Evolutionary conservation across 2,797 vertebrate species (phyloP).

Genomic region (Microctenopoma stevenorrisi): DNA sequence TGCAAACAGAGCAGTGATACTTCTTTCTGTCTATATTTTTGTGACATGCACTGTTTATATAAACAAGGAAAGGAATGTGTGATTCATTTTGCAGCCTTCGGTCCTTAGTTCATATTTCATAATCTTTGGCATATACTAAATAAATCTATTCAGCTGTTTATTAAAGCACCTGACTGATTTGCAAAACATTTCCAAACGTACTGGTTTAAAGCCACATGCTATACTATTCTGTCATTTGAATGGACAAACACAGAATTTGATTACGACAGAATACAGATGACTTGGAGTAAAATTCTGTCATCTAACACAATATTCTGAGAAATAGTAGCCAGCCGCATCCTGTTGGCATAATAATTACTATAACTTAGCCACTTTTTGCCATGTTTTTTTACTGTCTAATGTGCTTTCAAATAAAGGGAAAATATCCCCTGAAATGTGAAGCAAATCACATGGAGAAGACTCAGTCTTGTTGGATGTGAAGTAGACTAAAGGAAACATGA

Average conservation of each 20-base stretch:
- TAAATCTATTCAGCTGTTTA: constrained; percentile 86
- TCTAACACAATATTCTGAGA: constrained; percentile 2
- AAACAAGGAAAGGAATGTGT: constrained; percentile 77
- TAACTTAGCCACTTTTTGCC: background rate
- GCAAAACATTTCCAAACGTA: constrained; percentile 38
- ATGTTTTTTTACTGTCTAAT: constrained; percentile 5
- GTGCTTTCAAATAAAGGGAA: constrained; percentile 16
- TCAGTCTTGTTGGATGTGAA: background rate
- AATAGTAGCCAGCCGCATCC: background rate
- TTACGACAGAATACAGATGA: background rate
- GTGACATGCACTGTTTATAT: constrained; percentile 84
- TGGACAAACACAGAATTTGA: background rate
- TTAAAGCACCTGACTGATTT: constrained; percentile 82
- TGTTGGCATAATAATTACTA: background rate
- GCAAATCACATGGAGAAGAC: background rate
- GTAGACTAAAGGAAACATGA: too few relatives aligned
- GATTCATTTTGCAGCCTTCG: constrained; percentile 79
- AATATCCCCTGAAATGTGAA: background rate
- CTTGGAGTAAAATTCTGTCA: background rate
- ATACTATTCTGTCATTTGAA: background rate
- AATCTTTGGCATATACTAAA: constrained; percentile 79
- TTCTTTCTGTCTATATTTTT: constrained; percentile 85
- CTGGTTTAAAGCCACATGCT: constrained; percentile 1
- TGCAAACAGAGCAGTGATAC: constrained; percentile 82
- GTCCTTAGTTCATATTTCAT: constrained; percentile 80